Base-by-base conservation (phyloP, 2,113 vertebrate genomes). In the Callorhinus ursinus region DNA sequence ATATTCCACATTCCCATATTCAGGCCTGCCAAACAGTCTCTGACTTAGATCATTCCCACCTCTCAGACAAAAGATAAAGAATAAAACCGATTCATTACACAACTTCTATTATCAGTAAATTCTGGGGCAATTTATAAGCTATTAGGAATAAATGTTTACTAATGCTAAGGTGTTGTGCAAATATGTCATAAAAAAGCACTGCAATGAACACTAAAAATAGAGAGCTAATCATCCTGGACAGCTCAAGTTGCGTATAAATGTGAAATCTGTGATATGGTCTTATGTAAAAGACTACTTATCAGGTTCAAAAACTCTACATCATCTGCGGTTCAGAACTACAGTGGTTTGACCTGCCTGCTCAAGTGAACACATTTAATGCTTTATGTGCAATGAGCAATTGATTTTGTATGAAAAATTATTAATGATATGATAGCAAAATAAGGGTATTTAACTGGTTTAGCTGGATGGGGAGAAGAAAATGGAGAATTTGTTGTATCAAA, bases 401-500 rank as follows among this genome's bases (percentile, higher is more conserved):
- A 93, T 39, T 4, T 46, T 55, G 36, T 71, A 65, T 82, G 59
- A 93, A 26, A 92, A 95, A 63, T n/a, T 85, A 80, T 72, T 76
- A 92, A 89, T 76, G 85, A 63, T 71, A 39, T 53, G 4, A 85
- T 3, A 93, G 46, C 33, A 90, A 92, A 94, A 93, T 33, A 74
- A 80, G 22, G 61, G 18, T 28, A 96, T 91, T 85, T 96, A 95
- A 88, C 65, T 93, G 36, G 69, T 65, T 92, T 96, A 92, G 42
- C 55, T 93, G 31, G 46, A 11, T 24, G 91, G 72, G 55, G 67
- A 92, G 33, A 96, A 95, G 24, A 96, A 96, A 98, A 92, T 86
- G 2, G 77, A 97, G 55, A 97, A 91, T 7, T 1, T 91, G 46
- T 53, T 67, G 2, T n/a, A 86, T 97, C 31, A 83, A 86, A 91